Base-by-base conservation (phyloP, 2,888 invertebrate genomes). In the Schrankia costaestrigalis region DNA sequence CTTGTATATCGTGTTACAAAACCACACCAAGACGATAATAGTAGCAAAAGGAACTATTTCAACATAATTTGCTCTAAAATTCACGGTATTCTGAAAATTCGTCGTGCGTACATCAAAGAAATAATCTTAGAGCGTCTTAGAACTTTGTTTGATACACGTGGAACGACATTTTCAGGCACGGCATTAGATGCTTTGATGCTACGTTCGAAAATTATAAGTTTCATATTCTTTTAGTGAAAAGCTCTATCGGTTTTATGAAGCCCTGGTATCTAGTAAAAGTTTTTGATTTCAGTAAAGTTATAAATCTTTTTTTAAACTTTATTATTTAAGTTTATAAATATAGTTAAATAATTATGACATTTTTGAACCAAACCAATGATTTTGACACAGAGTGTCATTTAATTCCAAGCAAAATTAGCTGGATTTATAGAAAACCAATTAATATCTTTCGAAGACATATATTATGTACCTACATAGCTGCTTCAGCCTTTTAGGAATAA, bases 21-120 rank as follows among this genome's bases (percentile, higher is more conserved):
- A 51, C 56, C 49, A 45, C 57, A 51, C 36, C 35, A 41, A 52
- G 56, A 56, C 43, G 46, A 60, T 63, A 61, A 61, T 61, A 64
- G 56, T 56, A 54, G 57, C 63, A 49, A 64, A 68, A 71, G 68
- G 59, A 81, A 81, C 82, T 81, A 80, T 80, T 75, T 56, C 63
- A 57, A 66, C 70, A 69, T 73, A 74, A 79, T 77, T 75, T 64
- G 62, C 73, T 69, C 65, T 61, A 62, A 78, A 76, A 79, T 78
- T 66, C 63, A 54, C 42, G 58, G 76, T 63, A 72, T 70, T 75
- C 67, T 57, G 77, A 69, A 73, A 71, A 83, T 82, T 74, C 63
- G 54, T 60, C 56, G 62, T 65, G 65, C 65, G 71, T 67, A 70
- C 75, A 69, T 82, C 83, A 83, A 82, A 83, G 83, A 71, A 71